phyloP scores from a whole-genome alignment of 1,140 invertebrate species.

The Dreissena polymorpha region DNA sequence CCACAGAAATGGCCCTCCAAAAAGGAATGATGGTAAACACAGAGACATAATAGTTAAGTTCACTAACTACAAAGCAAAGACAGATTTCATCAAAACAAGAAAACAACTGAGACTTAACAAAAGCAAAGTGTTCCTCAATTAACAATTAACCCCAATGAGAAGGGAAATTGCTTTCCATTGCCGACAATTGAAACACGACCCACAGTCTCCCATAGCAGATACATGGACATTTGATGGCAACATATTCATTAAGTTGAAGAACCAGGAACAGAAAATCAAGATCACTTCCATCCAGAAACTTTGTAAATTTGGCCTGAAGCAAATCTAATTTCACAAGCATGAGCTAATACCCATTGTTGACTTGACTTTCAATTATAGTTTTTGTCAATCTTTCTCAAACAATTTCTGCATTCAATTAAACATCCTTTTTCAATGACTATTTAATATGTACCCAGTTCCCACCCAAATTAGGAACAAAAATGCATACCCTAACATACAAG shows the following conservation, averaged over 20 bases:
- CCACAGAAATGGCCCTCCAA: conserved; percentile 5
- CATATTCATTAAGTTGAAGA: conserved; percentile 5
- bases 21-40: neutral
- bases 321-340: neutral
- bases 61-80: conserved; percentile 8
- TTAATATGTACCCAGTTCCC: no score
- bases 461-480: no score
- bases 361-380: no score
- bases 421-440: no score
- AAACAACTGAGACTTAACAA: conserved; percentile 3
- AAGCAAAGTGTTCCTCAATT: neutral
- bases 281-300: neutral
- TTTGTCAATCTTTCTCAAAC: no score
- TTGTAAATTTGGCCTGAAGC: neutral
- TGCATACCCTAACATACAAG: no score
- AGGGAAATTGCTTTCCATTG: conserved; percentile 10
- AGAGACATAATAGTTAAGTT: conserved; percentile 17
- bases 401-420: no score
- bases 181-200: neutral
- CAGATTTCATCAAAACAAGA: conserved; percentile 10
- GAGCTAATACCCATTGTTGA: neutral
- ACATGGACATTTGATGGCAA: conserved; percentile 28
- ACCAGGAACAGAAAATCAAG: neutral
- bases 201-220: neutral
- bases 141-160: conserved; percentile 10